A percentile compares a stretch with the other conserved stretches of the same genome.
phyloP scores from a whole-genome alignment of 2,797 vertebrate species.

The Enteromius unitaeniatus region DNA sequence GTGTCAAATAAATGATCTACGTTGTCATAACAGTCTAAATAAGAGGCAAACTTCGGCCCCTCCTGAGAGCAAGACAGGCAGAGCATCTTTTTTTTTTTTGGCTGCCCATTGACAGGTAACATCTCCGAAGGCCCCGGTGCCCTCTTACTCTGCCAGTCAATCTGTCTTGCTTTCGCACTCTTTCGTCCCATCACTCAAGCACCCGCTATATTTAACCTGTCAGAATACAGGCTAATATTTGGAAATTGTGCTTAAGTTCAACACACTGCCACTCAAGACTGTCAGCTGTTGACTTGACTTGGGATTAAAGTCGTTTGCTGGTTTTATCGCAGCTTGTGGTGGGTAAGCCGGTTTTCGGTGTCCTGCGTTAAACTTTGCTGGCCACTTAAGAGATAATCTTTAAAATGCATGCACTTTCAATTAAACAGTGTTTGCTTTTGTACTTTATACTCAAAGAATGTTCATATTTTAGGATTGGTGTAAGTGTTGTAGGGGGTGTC shows the following conservation, averaged over 20 bases:
- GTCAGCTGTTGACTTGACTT: conserved; percentile 41
- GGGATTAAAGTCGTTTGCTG: conserved; percentile 30
- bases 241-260: conserved; percentile 36
- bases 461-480: neutral
- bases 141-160: conserved; percentile 57
- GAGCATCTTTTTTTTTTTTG: conserved; percentile 30
- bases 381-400: neutral
- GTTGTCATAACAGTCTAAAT: conserved; percentile 43
- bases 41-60: conserved; percentile 48
- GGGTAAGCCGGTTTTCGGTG: conserved; percentile 10
- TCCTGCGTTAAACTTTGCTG: neutral
- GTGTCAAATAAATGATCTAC: conserved; percentile 24
- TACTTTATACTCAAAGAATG: neutral
- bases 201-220: conserved; percentile 45
- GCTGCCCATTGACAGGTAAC: conserved; percentile 59
- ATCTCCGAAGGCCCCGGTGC: conserved; percentile 58
- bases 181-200: conserved; percentile 51
- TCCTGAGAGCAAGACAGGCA: neutral
- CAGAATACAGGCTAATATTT: conserved; percentile 46
- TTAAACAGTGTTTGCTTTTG: neutral
- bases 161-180: conserved; percentile 19
- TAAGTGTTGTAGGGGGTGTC: neutral
- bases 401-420: neutral
- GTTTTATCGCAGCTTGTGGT: conserved; percentile 38
- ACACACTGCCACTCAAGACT: conserved; percentile 16